Conservation (phyloP, 2,888 invertebrate genomes). For the Diaphora mendica region DNA sequence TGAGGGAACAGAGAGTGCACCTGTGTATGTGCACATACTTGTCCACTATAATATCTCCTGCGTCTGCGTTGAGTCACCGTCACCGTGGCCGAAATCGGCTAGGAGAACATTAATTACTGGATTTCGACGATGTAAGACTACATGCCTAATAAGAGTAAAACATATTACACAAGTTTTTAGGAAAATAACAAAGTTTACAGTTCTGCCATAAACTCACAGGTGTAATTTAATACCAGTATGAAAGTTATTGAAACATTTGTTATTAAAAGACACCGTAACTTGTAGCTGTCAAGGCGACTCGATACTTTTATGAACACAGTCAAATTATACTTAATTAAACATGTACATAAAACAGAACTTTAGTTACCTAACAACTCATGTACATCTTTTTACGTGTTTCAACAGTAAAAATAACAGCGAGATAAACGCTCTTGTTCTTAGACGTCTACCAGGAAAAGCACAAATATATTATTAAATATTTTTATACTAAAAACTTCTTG, state of each 20-base stretch:
- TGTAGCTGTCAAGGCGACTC: constrained; percentile 9
- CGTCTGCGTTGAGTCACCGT: too few relatives aligned
- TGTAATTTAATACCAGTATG: constrained; percentile 3
- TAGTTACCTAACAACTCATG: constrained; percentile 18
- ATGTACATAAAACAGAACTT: constrained; percentile 30
- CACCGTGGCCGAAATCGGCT: too few relatives aligned
- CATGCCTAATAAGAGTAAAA: background rate
- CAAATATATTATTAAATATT: constrained; percentile 19
- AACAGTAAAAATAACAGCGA: constrained; percentile 24
- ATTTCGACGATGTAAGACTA: background rate
- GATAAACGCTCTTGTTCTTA: constrained; percentile 11
- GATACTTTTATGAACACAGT: constrained; percentile 10
- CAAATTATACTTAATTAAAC: constrained; percentile 17
- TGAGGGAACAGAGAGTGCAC: too few relatives aligned
- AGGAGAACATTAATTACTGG: too few relatives aligned
- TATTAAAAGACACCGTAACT: constrained; percentile 14
- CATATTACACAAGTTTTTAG: background rate
- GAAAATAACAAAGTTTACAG: background rate
- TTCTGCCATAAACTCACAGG: background rate
- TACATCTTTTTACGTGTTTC: constrained; percentile 29
- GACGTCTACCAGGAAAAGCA: background rate
- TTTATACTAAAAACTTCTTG: constrained; percentile 17
- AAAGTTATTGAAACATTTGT: constrained; percentile 2
- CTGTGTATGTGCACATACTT: too few relatives aligned
- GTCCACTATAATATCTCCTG: too few relatives aligned